phyloP scores from a whole-genome alignment of 37 sponge, comb jelly and placozoan genomes.

The Halisarca cf. caerulea region DNA sequence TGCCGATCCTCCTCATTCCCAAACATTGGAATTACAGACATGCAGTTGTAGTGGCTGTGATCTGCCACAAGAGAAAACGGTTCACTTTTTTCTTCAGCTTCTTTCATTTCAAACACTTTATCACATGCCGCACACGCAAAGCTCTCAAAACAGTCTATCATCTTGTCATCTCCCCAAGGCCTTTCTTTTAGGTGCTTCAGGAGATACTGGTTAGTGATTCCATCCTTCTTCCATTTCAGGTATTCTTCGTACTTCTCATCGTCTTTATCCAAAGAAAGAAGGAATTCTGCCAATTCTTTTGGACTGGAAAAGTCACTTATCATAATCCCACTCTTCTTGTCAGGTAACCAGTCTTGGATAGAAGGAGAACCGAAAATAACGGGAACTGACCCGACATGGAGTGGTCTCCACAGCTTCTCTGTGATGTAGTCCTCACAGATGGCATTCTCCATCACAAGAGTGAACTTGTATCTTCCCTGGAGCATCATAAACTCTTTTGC shows the following conservation, averaged over 20 bases:
- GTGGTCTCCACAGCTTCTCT: constrained; percentile 86
- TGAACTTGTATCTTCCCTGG: constrained; percentile 76
- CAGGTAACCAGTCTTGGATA: constrained; percentile 81
- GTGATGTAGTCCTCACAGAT: constrained; percentile 84
- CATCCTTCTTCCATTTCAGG: constrained; percentile 57
- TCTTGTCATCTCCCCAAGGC: constrained; percentile 42
- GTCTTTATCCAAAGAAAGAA: constrained; percentile 64
- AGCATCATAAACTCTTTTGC: constrained; percentile 43
- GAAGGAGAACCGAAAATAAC: constrained; percentile 73
- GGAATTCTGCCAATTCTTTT: constrained; percentile 75
- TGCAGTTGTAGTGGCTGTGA: constrained; percentile 31
- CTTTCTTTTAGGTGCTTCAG: constrained; percentile 40
- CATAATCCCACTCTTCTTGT: constrained; percentile 46
- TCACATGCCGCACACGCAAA: constrained; percentile 78
- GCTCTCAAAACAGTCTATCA: constrained; percentile 43
- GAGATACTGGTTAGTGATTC: constrained; percentile 58
- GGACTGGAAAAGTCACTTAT: constrained; percentile 67
- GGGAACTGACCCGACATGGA: constrained; percentile 76
- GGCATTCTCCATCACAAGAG: constrained; percentile 83
- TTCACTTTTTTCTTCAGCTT: neutral
- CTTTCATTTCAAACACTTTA: constrained; percentile 28
- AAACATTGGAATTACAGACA: constrained; percentile 24
- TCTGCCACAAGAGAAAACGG: constrained; percentile 26
- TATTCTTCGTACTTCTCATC: constrained; percentile 72
- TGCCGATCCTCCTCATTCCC: neutral